Percentiles rank a stretch among this genome's conserved stretches.
These are phyloP conservation scores for Papilio xuthus DNA, from an alignment of 1,140 invertebrate genomes.

Conservation along the genomic window DNA sequence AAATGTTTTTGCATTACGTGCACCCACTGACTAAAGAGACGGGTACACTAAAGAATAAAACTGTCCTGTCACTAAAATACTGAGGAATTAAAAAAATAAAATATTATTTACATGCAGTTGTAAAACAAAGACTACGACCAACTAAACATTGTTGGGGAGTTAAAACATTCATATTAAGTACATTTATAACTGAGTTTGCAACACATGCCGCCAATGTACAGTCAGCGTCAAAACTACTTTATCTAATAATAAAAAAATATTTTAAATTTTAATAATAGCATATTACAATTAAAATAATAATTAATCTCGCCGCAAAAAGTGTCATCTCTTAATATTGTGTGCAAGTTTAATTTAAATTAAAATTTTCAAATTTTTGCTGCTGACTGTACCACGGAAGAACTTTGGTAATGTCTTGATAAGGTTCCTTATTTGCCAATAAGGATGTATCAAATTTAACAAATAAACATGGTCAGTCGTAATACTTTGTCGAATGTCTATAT, in stretches of 20 bases:
- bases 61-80: slow-evolving; percentile 23
- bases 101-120: slow-evolving; percentile 27
- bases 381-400: slow-evolving; percentile 35
- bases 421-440: slow-evolving; percentile 36
- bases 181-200: slow-evolving; percentile 22
- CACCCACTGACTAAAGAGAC: slow-evolving; percentile 30
- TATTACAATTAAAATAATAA: background rate
- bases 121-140: slow-evolving; percentile 31
- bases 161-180: slow-evolving; percentile 29
- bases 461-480: slow-evolving; percentile 29
- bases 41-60: slow-evolving; percentile 34
- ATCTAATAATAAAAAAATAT: background rate
- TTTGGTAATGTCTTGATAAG: slow-evolving; percentile 42
- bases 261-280: background rate
- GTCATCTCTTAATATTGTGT: background rate
- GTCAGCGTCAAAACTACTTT: background rate
- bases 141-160: slow-evolving; percentile 27
- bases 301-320: background rate
- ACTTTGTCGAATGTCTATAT: background rate
- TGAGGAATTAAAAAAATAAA: slow-evolving; percentile 20
- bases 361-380: background rate
- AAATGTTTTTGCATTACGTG: slow-evolving; percentile 51
- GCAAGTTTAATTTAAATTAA: background rate
- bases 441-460: slow-evolving; percentile 33
- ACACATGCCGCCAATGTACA: slow-evolving; percentile 22